Evolutionary conservation across 2,113 vertebrate genomes (phyloP).

Genomic region (Nematolebias whitei): DNA sequence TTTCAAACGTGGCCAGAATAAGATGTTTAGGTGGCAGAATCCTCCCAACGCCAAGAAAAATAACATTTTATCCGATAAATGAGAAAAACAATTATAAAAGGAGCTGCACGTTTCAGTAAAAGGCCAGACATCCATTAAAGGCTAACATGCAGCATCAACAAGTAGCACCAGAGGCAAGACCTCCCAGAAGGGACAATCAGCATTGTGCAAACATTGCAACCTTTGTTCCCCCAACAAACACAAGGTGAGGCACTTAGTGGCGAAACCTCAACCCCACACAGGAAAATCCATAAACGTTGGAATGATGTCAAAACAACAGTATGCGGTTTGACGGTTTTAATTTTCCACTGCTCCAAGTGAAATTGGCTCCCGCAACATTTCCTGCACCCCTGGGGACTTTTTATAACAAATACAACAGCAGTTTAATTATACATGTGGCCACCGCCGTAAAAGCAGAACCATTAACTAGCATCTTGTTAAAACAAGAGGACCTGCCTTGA

Average conservation of each 20-base stretch:
- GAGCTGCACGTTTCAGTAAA: conserved; percentile 41
- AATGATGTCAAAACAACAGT: conserved; percentile 83
- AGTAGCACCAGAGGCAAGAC: conserved; percentile 75
- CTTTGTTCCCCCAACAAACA: conserved; percentile 74
- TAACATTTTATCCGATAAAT: conserved; percentile 19
- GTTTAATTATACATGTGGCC: conserved; percentile 81
- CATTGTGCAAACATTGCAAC: conserved; percentile 80
- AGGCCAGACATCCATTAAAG: conserved; percentile 59
- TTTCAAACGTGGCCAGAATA: conserved; percentile 16
- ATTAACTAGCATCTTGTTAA: conserved; percentile 80
- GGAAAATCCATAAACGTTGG: conserved; percentile 83
- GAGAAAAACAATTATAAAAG: conserved; percentile 32
- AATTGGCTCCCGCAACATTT: conserved; percentile 77
- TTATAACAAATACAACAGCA: conserved; percentile 81
- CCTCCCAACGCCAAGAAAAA: conserved; percentile 25
- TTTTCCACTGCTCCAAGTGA: conserved; percentile 82
- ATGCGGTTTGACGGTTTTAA: conserved; percentile 79
- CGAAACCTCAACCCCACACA: conserved; percentile 72
- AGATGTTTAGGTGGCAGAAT: conserved; percentile 33
- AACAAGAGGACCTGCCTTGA: conserved; percentile 70
- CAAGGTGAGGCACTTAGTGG: conserved; percentile 75
- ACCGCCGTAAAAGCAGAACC: conserved; percentile 70
- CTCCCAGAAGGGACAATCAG: conserved; percentile 77
- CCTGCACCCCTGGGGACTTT: conserved; percentile 69
- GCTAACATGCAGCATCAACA: conserved; percentile 60